Evolutionary conservation across 2,797 vertebrate species (phyloP).

Genomic region (Sebastes diaconus): DNA sequence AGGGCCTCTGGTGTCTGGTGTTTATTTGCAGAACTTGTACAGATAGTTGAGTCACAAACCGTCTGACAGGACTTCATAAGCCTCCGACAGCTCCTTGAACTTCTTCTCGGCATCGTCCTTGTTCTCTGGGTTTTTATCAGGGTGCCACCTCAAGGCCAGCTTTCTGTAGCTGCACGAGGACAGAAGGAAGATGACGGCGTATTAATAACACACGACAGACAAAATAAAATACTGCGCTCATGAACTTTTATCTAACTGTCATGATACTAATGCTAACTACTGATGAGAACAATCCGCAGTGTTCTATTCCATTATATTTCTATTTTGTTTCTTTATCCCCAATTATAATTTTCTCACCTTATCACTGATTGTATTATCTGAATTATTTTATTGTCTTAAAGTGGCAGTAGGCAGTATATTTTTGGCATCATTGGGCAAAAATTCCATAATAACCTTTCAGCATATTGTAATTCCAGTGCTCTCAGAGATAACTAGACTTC

Average conservation of each 20-base stretch:
- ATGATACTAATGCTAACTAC: not conserved
- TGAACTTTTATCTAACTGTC: not conserved
- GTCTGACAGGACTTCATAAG: conserved; percentile 94
- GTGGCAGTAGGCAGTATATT: too few species aligned
- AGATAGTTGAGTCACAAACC: conserved; percentile 74
- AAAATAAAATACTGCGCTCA: not conserved
- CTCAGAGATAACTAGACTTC: too few species aligned
- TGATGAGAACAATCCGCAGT: not conserved
- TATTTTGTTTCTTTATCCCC: not conserved
- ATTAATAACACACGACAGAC: not conserved
- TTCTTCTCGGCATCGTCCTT: conserved; percentile 93
- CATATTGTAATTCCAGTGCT: too few species aligned
- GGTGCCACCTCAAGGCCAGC: conserved; percentile 94
- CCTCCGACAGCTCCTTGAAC: conserved; percentile 96
- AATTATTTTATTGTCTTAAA: not conserved
- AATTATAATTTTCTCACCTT: not conserved
- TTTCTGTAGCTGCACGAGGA: conserved; percentile 87
- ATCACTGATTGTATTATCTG: not conserved
- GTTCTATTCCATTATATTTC: not conserved
- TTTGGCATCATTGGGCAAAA: too few species aligned
- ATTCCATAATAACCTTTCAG: too few species aligned
- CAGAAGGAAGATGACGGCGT: not conserved
- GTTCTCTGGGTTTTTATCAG: conserved; percentile 96
- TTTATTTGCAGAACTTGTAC: not conserved
- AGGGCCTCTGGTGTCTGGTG: not conserved